Base-by-base conservation (phyloP, 1,140 invertebrate species). In the Aradophagus sp. region DNA sequence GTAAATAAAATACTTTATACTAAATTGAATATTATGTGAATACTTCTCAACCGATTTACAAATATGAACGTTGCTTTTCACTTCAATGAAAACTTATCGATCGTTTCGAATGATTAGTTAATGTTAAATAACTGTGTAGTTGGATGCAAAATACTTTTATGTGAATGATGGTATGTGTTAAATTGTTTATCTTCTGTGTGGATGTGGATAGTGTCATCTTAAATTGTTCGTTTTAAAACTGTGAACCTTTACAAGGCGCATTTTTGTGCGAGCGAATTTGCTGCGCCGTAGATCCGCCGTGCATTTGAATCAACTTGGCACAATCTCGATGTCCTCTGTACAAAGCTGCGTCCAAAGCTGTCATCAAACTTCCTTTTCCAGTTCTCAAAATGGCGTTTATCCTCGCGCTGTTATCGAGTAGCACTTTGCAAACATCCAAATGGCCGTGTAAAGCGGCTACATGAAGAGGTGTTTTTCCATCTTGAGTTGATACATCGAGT, bases 381-480 rank as follows among this genome's bases (percentile, higher is more conserved):
- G 93, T 95, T 50, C 93, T 87, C 69, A 96, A 91, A 5, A 97
- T 87, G 0, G 91, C 90, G 82, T 97, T 97, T 0, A 97, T 89
- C 76, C 93, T 89, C 0, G 92, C 93, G 0, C 92, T 90, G 32
- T 90, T 87, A 78, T 97, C 95, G 27, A 97, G 82, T 2, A 97
- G 83, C 20, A 96, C 87, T 85, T 96, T 96, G 84, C 96, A 97
- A 81, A 98, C 91, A 84, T 97, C 96, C 1, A 97, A 89, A 81
- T 98, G 95, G 75, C 98, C 97, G 76, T 95, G 94, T 26, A 96
- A 89, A 0, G 97, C 96, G 0, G 97, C 96, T 31, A 99, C 92
- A 83, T 99, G 98, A 15, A 99, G 86, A 11, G 95, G 91, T 23
- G 94, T 96, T 66, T 96, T 89, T 0, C 97, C 97, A 77, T 97